Base-by-base conservation (phyloP, 1,140 invertebrate genomes). In the Phymorhynchus buccinoides region DNA sequence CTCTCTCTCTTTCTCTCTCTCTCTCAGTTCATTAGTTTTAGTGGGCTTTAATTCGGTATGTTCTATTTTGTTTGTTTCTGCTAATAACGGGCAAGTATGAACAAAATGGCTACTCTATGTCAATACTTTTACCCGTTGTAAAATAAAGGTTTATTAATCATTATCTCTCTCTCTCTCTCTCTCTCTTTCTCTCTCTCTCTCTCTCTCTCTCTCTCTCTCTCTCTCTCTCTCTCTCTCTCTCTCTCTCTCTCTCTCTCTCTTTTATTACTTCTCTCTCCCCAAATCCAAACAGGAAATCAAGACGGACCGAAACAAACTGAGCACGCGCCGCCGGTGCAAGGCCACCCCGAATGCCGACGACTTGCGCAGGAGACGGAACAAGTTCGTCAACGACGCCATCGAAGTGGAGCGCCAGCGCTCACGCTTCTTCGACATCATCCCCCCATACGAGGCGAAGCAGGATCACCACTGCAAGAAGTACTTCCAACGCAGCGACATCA, bases 351-450 rank as follows among this genome's bases (percentile, higher is more conserved):
- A 41, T 1, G 22, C 30, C 0, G 83, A 75, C 14, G 71, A 84
- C 14, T 44, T 84, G 1, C n/a, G 75, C 3, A 9, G 1, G 3
- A 32, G 75, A 1, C 71, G 32, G 6, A 4, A 84, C 2, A 22
- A 39, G 6, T 84, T 77, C 32, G 52, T 84, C n/a, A 32, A 48
- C 22, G 75, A 77, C n/a, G 42, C 71, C 32, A 32, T 83, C 30
- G 2, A 32, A 2, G 7, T 3, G 3, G 22, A 12, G 7, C 71
- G 71, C 42, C 3, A 14, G 14, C 85, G 89, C 16, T 88, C 87
- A 18, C 87, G 88, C 44, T 90, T 88, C 68, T 87, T 88, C 37
- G 89, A 90, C 79, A 87, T 90, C 42, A 89, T 90, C 30, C 89
- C 89, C 6, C 77, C 79, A 4, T 91, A 91, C 78, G 84, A 88